Evolutionary conservation across 2,113 vertebrate genomes (phyloP).

Genomic region (Abramis brama): DNA sequence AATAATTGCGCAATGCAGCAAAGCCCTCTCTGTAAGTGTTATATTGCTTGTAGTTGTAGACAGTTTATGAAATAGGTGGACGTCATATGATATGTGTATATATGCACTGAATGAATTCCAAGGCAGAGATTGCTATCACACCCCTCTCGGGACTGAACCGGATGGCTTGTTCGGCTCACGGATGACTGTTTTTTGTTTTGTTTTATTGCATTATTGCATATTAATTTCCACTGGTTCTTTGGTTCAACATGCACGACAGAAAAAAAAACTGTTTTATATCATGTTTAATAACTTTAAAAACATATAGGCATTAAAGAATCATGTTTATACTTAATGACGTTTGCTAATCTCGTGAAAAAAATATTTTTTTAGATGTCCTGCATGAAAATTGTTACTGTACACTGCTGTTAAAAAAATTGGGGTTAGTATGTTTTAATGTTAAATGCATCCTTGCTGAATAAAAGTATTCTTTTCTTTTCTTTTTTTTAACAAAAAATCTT

Average conservation of each 20-base stretch:
- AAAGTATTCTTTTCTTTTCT: not conserved
- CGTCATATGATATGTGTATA: constrained; percentile 52
- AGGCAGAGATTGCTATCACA: constrained; percentile 67
- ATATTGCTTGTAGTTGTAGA: constrained; percentile 59
- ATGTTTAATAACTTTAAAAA: not conserved
- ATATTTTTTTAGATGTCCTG: not conserved
- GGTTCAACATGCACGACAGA: constrained; percentile 42
- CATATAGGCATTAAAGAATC: not conserved
- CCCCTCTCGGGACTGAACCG: constrained; percentile 60
- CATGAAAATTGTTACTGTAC: not conserved
- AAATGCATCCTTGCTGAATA: not conserved
- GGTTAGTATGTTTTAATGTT: not conserved
- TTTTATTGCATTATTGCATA: constrained; percentile 58
- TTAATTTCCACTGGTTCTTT: constrained; percentile 49
- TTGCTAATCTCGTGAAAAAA: too few relatives aligned
- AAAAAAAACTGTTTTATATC: not conserved
- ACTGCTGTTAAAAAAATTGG: not conserved
- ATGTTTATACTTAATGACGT: not conserved
- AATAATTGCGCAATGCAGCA: not conserved
- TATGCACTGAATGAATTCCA: constrained; percentile 62
- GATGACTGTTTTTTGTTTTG: constrained; percentile 55
- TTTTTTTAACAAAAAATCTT: not conserved
- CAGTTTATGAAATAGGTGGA: constrained; percentile 56
- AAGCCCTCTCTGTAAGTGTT: constrained; percentile 21
- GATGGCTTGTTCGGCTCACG: constrained; percentile 59